Evolutionary conservation across 2,113 vertebrate genomes (phyloP).

Genomic region (Neogobius melanostomus): DNA sequence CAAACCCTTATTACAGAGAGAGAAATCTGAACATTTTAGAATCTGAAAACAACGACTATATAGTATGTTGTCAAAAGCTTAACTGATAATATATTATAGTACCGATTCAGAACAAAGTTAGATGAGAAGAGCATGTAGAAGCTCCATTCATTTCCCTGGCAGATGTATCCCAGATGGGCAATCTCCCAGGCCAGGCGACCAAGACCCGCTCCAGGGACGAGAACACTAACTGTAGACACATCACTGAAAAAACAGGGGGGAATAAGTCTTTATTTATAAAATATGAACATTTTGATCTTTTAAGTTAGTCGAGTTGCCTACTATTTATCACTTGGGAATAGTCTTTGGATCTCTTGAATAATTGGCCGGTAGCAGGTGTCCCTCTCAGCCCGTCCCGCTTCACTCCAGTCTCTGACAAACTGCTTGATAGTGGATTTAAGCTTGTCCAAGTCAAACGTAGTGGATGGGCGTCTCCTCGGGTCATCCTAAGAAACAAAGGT

Average conservation of each 20-base stretch:
- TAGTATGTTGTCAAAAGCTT: neutral
- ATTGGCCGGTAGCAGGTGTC: constrained; percentile 95
- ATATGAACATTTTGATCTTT: neutral
- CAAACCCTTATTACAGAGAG: too few species aligned
- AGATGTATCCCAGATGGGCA: constrained; percentile 91
- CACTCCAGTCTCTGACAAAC: constrained; percentile 98
- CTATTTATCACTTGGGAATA: constrained; percentile 91
- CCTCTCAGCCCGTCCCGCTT: constrained; percentile 88
- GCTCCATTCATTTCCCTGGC: constrained; percentile 99
- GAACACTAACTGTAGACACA: constrained; percentile 91
- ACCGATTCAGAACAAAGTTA: constrained; percentile 99
- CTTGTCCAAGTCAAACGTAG: constrained; percentile 99
- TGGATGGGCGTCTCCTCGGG: constrained; percentile 82
- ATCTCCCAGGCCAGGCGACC: constrained; percentile 98
- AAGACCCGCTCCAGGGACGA: constrained; percentile 96
- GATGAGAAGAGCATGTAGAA: constrained; percentile 99
- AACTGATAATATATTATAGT: constrained; percentile 32
- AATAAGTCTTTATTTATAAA: constrained; percentile 16
- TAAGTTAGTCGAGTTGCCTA: constrained; percentile 57
- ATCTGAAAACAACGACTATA: too few species aligned
- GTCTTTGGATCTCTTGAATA: constrained; percentile 90
- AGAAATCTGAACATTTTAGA: too few species aligned
- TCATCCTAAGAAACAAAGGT: constrained; percentile 53
- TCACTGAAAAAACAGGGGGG: constrained; percentile 82
- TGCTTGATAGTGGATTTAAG: constrained; percentile 98